Evolutionary conservation across 2,888 invertebrate genomes (phyloP), one percentile per base, ranked within the genome.

Genomic region (Ormyrus rosae): DNA sequence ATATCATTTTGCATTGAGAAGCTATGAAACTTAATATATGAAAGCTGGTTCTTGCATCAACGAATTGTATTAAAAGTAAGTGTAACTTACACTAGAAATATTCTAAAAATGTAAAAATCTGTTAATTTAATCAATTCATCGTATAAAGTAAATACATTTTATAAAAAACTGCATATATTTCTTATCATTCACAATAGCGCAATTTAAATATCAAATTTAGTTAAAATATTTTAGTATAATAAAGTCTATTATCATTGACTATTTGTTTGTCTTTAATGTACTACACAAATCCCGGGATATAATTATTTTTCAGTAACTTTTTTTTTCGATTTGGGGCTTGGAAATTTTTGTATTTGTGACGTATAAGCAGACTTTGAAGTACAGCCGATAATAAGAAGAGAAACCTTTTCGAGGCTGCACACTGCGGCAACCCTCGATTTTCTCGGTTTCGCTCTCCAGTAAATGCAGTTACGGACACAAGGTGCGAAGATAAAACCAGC

Each of bases 361-460:
- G 48, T 65, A 11, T 45, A 45, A 9, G 61, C 65, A 56, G 65
- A 74, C 58, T 74, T 74, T 74, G 64, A 74, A 74, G 53, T 67
- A 67, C 74, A 74, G 74, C 45, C 48, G 48, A 75, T 75, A 67
- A 58, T 75, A 60, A 56, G 65, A 53, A 48, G 74, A 51, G 75
- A 75, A 75, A 75, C 75, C 75, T 67, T 75, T 75, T 75, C 67
- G 58, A 75, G 55, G 64, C 75, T 72, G 63, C 13, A 46, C 8
- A 63, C 61, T 55, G 53, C 55, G 51, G 48, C 72, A 67, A 83
- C 81, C 81, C 81, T 75, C 74, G 56, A 53, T 83, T 81, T 82
- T 83, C 80, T 84, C 82, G 78, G 81, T 84, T 83, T 81, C 78
- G 71, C 74, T 76, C 63, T 81, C 81, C 65, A 78, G 34, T 76